phyloP scores from a whole-genome alignment of 2,888 invertebrate genomes.

The Cheilosia grossa region DNA sequence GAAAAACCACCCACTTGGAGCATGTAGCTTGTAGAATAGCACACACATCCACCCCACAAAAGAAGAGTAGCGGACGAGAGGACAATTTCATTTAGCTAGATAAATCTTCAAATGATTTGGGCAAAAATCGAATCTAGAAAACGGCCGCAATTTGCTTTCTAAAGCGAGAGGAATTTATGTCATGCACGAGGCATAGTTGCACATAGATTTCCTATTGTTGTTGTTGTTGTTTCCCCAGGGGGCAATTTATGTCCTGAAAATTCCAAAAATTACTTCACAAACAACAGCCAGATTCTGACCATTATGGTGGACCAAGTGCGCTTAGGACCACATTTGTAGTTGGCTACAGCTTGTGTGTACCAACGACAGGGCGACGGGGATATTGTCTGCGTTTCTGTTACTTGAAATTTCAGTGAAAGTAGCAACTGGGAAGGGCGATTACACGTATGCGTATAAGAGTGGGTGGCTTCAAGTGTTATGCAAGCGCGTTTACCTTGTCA shows the following conservation, averaged over 20 bases:
- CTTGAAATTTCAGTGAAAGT: constrained; percentile 34
- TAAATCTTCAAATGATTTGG: constrained; percentile 67
- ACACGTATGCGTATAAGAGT: neutral
- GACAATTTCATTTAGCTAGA: constrained; percentile 49
- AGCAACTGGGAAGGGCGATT: neutral
- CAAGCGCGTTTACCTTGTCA: neutral
- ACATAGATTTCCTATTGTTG: neutral
- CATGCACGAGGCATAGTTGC: constrained; percentile 27
- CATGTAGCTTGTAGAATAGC: constrained; percentile 68
- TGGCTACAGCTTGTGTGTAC: constrained; percentile 30
- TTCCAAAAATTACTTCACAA: constrained; percentile 36
- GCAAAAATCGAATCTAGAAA: constrained; percentile 66
- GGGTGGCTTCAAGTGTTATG: neutral
- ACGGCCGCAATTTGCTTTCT: constrained; percentile 52
- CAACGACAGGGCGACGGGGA: constrained; percentile 9
- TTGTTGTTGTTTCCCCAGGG: neutral
- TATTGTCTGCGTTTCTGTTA: constrained; percentile 12
- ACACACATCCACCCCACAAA: constrained; percentile 44
- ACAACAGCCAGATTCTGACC: constrained; percentile 12
- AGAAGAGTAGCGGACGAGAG: constrained; percentile 11
- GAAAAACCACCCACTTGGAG: constrained; percentile 50
- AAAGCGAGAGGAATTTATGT: constrained; percentile 60
- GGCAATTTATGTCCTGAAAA: constrained; percentile 45
- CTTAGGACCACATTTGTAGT: constrained; percentile 40
- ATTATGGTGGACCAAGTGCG: constrained; percentile 19